A percentile compares a stretch with the other conserved stretches of the same genome.
These are phyloP conservation scores for Trachelipus rathkii DNA, from an alignment of 1,140 invertebrate genomes.

Conservation along the genomic window DNA sequence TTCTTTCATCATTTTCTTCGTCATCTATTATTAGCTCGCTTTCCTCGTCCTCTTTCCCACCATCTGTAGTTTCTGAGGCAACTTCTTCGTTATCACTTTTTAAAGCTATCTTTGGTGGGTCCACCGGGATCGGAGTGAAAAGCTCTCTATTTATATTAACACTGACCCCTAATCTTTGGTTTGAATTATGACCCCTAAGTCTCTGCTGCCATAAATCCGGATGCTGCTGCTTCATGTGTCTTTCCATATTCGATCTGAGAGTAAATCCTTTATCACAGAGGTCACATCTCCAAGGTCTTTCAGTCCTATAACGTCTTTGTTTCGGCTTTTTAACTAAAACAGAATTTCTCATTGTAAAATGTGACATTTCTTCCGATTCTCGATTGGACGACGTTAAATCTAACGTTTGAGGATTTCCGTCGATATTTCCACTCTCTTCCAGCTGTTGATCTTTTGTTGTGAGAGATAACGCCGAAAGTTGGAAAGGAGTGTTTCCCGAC, in stretches of 20 bases:
- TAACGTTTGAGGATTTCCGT: slow-evolving; percentile 1
- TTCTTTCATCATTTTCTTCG: slow-evolving; percentile 45
- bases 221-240: slow-evolving; percentile 89
- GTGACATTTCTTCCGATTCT: slow-evolving; percentile 62
- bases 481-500: slow-evolving; percentile 24
- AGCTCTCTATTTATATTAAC: slow-evolving; percentile 5
- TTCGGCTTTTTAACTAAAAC: slow-evolving; percentile 85
- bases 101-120: not conserved
- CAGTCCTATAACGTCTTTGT: slow-evolving; percentile 82
- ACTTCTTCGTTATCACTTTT: slow-evolving; percentile 19
- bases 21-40: slow-evolving; percentile 64
- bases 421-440: slow-evolving; percentile 24
- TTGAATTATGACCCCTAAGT: slow-evolving; percentile 46
- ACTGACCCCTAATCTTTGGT: slow-evolving; percentile 23
- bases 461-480: slow-evolving; percentile 38
- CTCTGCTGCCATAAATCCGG: slow-evolving; percentile 69
- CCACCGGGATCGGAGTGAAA: not conserved
- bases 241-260: slow-evolving; percentile 84
- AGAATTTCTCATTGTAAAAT: slow-evolving; percentile 68
- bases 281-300: slow-evolving; percentile 81
- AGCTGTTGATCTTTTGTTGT: slow-evolving; percentile 37
- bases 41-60: slow-evolving; percentile 53
- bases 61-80: slow-evolving; percentile 36
- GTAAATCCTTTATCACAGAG: slow-evolving; percentile 85
- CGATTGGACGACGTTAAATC: slow-evolving; percentile 12